Percentiles rank a stretch among this genome's conserved stretches.
phyloP scores from a whole-genome alignment of 92 coral and sea anemone species.

The Porites divaricata region DNA sequence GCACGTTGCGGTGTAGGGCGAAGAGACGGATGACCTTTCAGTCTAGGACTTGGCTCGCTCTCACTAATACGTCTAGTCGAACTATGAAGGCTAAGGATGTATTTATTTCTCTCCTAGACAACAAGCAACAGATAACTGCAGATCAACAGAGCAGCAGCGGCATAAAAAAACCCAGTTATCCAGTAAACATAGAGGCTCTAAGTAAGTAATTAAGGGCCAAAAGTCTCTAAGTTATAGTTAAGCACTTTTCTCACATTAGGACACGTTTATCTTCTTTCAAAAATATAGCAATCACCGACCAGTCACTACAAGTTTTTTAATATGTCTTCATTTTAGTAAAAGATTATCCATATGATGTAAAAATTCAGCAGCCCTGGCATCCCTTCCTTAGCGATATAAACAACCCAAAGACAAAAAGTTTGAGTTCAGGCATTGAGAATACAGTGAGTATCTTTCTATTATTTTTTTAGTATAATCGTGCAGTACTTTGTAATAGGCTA shows the following conservation, averaged over 20 bases:
- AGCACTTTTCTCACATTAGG: neutral
- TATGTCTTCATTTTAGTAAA: slow-evolving; percentile 44
- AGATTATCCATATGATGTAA: slow-evolving; percentile 82
- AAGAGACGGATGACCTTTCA: too few relatives aligned
- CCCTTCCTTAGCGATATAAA: slow-evolving; percentile 84
- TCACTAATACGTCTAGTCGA: neutral
- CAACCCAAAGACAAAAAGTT: slow-evolving; percentile 53
- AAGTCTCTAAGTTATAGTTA: too few relatives aligned
- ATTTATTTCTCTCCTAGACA: neutral
- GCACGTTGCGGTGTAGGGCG: too few relatives aligned
- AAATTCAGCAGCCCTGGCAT: slow-evolving; percentile 89
- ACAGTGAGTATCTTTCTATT: slow-evolving; percentile 45
- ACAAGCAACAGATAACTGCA: slow-evolving; percentile 8
- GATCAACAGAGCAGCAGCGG: slow-evolving; percentile 6
- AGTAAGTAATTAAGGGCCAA: slow-evolving; percentile 8
- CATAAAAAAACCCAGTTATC: neutral
- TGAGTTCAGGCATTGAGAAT: slow-evolving; percentile 67
- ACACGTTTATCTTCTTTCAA: neutral
- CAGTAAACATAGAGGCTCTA: slow-evolving; percentile 26
- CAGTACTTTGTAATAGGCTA: neutral
- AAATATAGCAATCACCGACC: neutral
- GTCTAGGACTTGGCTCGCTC: neutral
- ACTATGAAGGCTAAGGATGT: too few relatives aligned
- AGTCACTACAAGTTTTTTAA: neutral
- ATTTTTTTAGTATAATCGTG: neutral